phyloP scores from a whole-genome alignment of 2,113 vertebrate species.

The Apteryx mantelli region DNA sequence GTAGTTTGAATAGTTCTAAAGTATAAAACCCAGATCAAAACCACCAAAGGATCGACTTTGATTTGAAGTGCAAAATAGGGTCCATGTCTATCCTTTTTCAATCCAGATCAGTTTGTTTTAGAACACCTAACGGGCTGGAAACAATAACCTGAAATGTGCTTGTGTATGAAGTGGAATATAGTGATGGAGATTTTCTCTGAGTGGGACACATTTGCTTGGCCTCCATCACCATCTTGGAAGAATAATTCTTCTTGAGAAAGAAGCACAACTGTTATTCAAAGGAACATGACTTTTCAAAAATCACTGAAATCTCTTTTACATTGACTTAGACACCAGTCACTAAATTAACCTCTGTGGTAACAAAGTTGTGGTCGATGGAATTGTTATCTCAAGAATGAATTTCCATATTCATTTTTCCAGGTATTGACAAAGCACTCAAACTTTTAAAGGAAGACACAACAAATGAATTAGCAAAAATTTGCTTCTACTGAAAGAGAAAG shows the following conservation, averaged over 20 bases:
- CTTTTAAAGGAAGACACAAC: not conserved
- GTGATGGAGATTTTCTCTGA: not conserved
- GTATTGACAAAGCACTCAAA: not conserved
- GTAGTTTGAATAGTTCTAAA: not conserved
- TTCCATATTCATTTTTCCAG: not conserved
- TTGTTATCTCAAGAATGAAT: not conserved
- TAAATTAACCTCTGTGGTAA: conserved; percentile 4
- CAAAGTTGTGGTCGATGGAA: not conserved
- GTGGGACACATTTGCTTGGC: not conserved
- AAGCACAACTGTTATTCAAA: not conserved
- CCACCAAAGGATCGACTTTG: not conserved
- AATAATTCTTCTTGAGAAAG: not conserved
- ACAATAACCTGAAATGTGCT: not conserved
- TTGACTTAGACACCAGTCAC: not conserved
- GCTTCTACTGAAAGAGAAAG: not conserved
- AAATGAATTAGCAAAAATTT: not conserved
- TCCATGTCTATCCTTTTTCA: not conserved
- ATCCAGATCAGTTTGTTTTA: not conserved
- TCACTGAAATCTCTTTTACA: not conserved
- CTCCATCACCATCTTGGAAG: not conserved
- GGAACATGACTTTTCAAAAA: conserved; percentile 1
- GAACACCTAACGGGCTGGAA: not conserved
- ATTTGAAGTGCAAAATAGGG: not conserved
- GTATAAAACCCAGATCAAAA: not conserved
- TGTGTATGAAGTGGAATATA: not conserved